phyloP scores from a whole-genome alignment of 1,140 invertebrate genomes.

The Leptonema lineaticorne region DNA sequence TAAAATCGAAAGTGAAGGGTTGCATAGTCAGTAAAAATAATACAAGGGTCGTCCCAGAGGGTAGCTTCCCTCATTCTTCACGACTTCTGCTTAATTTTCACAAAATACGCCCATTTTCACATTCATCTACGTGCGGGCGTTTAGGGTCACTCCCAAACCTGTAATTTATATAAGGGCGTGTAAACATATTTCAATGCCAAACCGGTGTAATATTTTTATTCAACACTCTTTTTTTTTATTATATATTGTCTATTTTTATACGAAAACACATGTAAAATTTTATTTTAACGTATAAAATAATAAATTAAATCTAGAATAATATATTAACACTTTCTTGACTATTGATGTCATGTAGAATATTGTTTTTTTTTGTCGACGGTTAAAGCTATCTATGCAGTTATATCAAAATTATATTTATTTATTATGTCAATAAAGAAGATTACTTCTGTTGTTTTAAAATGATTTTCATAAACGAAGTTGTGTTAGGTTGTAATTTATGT shows the following conservation, averaged over 20 bases:
- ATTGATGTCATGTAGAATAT: no score
- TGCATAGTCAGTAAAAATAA: slow-evolving; percentile 18
- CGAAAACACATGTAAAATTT: background rate
- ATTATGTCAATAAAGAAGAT: no score
- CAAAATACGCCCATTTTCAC: slow-evolving; percentile 18
- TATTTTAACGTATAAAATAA: background rate
- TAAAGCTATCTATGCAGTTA: no score
- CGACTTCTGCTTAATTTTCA: slow-evolving; percentile 18
- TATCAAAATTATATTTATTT: no score
- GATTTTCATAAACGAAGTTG: no score
- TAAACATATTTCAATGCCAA: background rate
- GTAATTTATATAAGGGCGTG: slow-evolving; percentile 14
- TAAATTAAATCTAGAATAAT: no score
- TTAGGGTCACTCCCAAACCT: background rate
- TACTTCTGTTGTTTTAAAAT: no score
- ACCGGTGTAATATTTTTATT: background rate
- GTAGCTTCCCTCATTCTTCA: slow-evolving; percentile 16
- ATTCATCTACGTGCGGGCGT: slow-evolving; percentile 6
- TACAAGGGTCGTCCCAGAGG: slow-evolving; percentile 14
- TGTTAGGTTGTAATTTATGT: no score
- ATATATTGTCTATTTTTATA: background rate
- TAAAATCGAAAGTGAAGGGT: slow-evolving; percentile 2
- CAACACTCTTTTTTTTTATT: background rate
- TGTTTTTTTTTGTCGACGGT: no score
- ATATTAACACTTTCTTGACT: no score